Evolutionary conservation across 1,140 invertebrate species (phyloP).

Genomic region (Ceratina australensis): DNA sequence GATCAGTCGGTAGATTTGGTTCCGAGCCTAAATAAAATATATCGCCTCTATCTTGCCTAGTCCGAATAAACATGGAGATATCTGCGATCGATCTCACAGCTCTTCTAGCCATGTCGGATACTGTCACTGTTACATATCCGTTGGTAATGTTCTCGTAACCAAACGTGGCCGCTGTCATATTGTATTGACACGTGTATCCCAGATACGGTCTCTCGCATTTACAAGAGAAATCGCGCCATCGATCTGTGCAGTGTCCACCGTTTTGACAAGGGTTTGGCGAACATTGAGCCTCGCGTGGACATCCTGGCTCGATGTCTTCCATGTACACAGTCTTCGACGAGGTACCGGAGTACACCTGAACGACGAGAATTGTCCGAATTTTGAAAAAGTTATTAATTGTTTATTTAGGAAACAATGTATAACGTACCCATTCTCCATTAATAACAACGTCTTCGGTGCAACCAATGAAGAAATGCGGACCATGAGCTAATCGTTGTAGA

Average conservation of each 20-base stretch:
- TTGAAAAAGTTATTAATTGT: not conserved
- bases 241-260: conserved; percentile 91
- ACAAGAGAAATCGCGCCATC: conserved; percentile 93
- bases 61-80: conserved; percentile 95
- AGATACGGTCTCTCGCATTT: conserved; percentile 92
- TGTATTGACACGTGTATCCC: conserved; percentile 92
- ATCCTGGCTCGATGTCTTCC: conserved; percentile 84
- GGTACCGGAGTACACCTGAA: conserved; percentile 73
- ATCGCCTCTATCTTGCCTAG: conserved; percentile 89
- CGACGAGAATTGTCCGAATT: not conserved
- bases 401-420: conserved; percentile 7
- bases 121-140: conserved; percentile 85
- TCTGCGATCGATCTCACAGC: conserved; percentile 89
- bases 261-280: conserved; percentile 91
- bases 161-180: conserved; percentile 94
- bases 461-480: conserved; percentile 89
- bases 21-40: conserved; percentile 93
- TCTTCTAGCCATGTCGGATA: conserved; percentile 83
- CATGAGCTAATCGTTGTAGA: conserved; percentile 84
- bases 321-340: conserved; percentile 72
- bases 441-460: conserved; percentile 95
- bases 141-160: conserved; percentile 90
- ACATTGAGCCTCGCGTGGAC: conserved; percentile 90
- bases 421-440: conserved; percentile 87
- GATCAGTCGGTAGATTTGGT: conserved; percentile 73